Evolutionary conservation across 2,888 invertebrate genomes (phyloP).

Genomic region (Mactromeris polynyma): DNA sequence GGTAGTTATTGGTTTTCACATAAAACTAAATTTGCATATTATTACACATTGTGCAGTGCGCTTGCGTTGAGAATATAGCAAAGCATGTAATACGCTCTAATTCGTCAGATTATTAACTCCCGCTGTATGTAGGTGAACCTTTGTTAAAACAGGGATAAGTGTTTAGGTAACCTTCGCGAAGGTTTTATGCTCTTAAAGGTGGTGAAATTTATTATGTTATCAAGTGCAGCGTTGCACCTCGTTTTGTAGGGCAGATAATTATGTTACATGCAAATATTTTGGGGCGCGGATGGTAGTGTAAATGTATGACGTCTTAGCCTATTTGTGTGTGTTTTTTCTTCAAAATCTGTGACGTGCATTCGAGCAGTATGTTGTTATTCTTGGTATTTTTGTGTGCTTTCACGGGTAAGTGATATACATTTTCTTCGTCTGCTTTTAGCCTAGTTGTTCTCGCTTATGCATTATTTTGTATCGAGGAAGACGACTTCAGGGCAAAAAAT

Average conservation of each 20-base stretch:
- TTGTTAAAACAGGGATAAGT: conserved; percentile 27
- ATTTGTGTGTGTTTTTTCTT: conserved; percentile 25
- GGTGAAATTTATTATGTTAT: conserved; percentile 19
- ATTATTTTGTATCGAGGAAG: neutral
- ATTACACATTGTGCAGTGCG: conserved; percentile 57
- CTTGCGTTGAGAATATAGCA: conserved; percentile 33
- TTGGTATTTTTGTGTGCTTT: conserved; percentile 13
- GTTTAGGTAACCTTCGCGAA: conserved; percentile 19
- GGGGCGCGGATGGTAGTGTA: neutral
- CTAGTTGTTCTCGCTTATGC: neutral
- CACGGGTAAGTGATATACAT: conserved; percentile 10
- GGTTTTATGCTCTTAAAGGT: neutral
- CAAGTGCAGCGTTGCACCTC: neutral
- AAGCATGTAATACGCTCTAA: conserved; percentile 56
- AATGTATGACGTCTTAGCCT: conserved; percentile 39
- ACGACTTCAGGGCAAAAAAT: conserved; percentile 34
- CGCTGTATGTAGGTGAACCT: conserved; percentile 34
- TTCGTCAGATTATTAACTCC: conserved; percentile 34
- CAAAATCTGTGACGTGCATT: conserved; percentile 29
- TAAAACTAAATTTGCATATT: conserved; percentile 42
- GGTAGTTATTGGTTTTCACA: conserved; percentile 22
- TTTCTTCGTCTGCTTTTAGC: neutral
- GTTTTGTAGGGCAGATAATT: neutral
- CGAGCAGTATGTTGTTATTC: neutral
- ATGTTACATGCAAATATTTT: conserved; percentile 2